phyloP scores from a whole-genome alignment of 1,140 invertebrate genomes.

The Coboldia fuscipes region DNA sequence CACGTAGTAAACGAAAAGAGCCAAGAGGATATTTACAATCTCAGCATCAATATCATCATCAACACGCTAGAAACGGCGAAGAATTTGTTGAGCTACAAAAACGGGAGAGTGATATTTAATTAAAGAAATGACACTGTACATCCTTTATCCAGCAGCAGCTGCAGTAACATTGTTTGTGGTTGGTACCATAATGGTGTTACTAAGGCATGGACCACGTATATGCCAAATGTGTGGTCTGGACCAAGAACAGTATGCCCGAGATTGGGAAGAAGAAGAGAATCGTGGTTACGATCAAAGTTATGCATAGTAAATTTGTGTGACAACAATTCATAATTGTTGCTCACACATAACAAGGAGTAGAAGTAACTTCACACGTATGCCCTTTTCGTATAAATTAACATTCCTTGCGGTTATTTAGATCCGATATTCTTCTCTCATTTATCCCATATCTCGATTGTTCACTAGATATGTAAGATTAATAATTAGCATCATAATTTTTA shows the following conservation, averaged over 20 bases:
- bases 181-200: conserved; percentile 44
- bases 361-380: too few relatives aligned
- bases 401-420: too few relatives aligned
- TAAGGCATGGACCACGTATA: conserved; percentile 43
- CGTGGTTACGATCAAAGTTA: conserved; percentile 40
- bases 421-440: too few relatives aligned
- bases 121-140: conserved; percentile 36
- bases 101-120: conserved; percentile 60
- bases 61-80: conserved; percentile 20
- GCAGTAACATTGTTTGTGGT: conserved; percentile 47
- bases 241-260: conserved; percentile 35
- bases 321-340: too few relatives aligned
- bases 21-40: conserved; percentile 9
- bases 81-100: conserved; percentile 57
- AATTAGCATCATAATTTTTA: too few relatives aligned
- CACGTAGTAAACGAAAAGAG: conserved; percentile 7
- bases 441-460: too few relatives aligned
- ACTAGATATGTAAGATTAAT: too few relatives aligned
- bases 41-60: conserved; percentile 13
- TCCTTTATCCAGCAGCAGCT: conserved; percentile 50
- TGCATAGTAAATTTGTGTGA: conserved; percentile 14
- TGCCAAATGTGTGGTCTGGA: conserved; percentile 28
- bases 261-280: conserved; percentile 32
- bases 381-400: too few relatives aligned
- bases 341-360: too few relatives aligned